Evolutionary conservation across 1,140 invertebrate species (phyloP).

Genomic region (Drosophila takahashii): DNA sequence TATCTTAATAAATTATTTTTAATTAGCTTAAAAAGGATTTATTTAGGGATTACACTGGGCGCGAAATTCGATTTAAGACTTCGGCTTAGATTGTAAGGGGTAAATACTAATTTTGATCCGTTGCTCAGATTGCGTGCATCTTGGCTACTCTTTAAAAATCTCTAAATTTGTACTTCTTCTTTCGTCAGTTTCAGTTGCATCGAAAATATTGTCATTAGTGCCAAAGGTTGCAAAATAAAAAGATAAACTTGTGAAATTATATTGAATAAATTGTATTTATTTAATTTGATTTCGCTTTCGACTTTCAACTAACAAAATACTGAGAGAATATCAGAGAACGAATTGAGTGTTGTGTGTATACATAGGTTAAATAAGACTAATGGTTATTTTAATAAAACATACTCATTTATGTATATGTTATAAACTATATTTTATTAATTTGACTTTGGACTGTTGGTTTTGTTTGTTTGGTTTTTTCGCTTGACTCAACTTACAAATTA

Average conservation of each 20-base stretch:
- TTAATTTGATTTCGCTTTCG: slow-evolving; percentile 34
- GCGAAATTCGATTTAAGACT: slow-evolving; percentile 15
- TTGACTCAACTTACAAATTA: slow-evolving; percentile 65
- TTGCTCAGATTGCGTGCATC: slow-evolving; percentile 58
- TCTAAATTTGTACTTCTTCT: slow-evolving; percentile 78
- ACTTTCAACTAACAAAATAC: slow-evolving; percentile 63
- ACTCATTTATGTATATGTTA: slow-evolving; percentile 36
- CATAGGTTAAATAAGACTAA: slow-evolving; percentile 48
- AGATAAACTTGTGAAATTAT: slow-evolving; percentile 15
- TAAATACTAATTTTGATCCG: slow-evolving; percentile 73
- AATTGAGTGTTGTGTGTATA: slow-evolving; percentile 26
- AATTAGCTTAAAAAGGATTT: slow-evolving; percentile 26
- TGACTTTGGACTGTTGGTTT: slow-evolving; percentile 73
- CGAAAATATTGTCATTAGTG: slow-evolving; percentile 79
- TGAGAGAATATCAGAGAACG: slow-evolving; percentile 43
- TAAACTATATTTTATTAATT: slow-evolving; percentile 69
- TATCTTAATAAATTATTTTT: slow-evolving; percentile 24
- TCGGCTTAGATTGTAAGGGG: slow-evolving; percentile 19
- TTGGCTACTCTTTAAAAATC: slow-evolving; percentile 52
- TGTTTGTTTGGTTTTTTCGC: slow-evolving; percentile 46
- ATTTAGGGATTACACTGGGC: slow-evolving; percentile 51
- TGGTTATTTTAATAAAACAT: slow-evolving; percentile 35
- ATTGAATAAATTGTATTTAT: slow-evolving; percentile 57
- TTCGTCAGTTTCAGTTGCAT: slow-evolving; percentile 63
- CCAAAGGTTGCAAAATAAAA: slow-evolving; percentile 45